Conservation (phyloP, 2,888 invertebrate species). For the Hirtodrosophila trivittata region DNA sequence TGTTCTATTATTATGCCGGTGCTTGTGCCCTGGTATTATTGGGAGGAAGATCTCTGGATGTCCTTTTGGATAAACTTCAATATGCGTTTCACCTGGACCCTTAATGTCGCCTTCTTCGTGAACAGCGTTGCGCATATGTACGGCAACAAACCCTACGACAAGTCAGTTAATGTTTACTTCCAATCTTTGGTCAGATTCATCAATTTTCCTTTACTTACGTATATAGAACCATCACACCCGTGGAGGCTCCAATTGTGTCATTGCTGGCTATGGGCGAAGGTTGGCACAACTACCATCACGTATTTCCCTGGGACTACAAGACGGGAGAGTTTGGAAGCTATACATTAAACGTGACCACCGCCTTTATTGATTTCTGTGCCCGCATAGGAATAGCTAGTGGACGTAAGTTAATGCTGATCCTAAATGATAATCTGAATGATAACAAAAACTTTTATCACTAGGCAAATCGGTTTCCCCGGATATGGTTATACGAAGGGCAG, state of each 20-base stretch:
- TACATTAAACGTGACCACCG: constrained; percentile 89
- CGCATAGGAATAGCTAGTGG: constrained; percentile 93
- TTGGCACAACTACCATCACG: constrained; percentile 94
- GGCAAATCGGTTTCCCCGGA: constrained; percentile 86
- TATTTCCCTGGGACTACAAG: constrained; percentile 88
- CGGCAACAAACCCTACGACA: constrained; percentile 96
- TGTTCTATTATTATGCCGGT: constrained; percentile 89
- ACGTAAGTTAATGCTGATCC: constrained; percentile 83
- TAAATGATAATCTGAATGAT: too few relatives aligned
- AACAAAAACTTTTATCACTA: constrained; percentile 47
- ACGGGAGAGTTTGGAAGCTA: constrained; percentile 88
- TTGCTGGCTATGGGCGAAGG: constrained; percentile 91
- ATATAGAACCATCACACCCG: constrained; percentile 88
- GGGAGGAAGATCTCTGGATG: constrained; percentile 91
- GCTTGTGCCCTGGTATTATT: constrained; percentile 91
- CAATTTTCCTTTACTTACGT: neutral
- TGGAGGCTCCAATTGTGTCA: constrained; percentile 90
- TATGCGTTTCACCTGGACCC: constrained; percentile 91
- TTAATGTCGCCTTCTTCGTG: constrained; percentile 97
- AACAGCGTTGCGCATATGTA: constrained; percentile 97
- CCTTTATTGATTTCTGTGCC: constrained; percentile 91
- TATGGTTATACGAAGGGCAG: constrained; percentile 86
- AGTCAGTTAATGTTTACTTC: constrained; percentile 84
- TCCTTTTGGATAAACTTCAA: constrained; percentile 94
- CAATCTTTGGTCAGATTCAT: neutral